phyloP scores from a whole-genome alignment of 2,797 vertebrate species.

The Clarias platycephalus region DNA sequence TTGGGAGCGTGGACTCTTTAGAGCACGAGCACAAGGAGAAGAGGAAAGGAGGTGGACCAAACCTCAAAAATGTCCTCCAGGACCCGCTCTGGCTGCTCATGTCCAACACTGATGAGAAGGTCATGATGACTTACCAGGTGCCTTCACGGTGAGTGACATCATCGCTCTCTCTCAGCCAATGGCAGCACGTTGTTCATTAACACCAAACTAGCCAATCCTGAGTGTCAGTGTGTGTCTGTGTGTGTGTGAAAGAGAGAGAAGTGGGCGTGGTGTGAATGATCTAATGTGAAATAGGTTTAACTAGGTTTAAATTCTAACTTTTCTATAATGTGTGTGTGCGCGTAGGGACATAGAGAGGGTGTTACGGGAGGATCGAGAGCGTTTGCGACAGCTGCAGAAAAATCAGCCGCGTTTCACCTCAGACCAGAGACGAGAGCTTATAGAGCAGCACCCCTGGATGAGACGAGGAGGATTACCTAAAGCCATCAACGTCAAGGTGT shows the following conservation, averaged over 20 bases:
- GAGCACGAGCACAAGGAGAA: conserved; percentile 78
- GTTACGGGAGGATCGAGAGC: conserved; percentile 84
- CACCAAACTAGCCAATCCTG: not conserved
- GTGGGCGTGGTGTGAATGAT: too few relatives aligned
- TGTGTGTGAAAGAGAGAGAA: not conserved
- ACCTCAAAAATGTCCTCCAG: conserved; percentile 81
- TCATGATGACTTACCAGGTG: conserved; percentile 95
- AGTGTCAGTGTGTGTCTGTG: not conserved
- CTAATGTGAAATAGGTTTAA: not conserved
- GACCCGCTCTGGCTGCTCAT: conserved; percentile 89
- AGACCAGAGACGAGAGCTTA: conserved; percentile 83
- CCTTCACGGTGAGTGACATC: conserved; percentile 78
- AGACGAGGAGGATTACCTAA: conserved; percentile 82
- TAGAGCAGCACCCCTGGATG: conserved; percentile 90
- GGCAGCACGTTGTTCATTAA: not conserved
- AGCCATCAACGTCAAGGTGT: conserved; percentile 80
- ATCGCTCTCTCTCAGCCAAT: not conserved
- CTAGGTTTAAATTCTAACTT: not conserved
- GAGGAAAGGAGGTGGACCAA: conserved; percentile 66
- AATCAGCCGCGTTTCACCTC: conserved; percentile 87
- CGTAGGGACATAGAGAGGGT: conserved; percentile 82
- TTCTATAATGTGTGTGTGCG: not conserved
- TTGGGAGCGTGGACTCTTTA: conserved; percentile 87
- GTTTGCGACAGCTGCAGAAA: conserved; percentile 85
- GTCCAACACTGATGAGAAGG: conserved; percentile 81